Conservation (phyloP, 2,113 vertebrate species). For the Fukomys damarensis region DNA sequence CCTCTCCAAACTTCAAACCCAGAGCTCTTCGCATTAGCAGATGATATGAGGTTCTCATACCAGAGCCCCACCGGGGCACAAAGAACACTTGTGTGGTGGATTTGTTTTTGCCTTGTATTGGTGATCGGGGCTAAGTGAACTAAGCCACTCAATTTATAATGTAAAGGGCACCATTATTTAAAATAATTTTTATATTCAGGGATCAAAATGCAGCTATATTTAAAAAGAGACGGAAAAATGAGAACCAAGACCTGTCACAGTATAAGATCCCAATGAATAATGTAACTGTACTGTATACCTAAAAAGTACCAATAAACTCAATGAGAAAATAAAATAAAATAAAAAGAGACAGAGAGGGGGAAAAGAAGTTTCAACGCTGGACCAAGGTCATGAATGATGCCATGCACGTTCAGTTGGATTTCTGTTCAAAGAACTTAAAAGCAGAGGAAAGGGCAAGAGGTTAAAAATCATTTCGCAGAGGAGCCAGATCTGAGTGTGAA, state of each 20-base stretch:
- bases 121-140: not conserved
- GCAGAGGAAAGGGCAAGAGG: not conserved
- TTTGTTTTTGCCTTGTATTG: not conserved
- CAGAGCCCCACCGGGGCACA: not conserved
- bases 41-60: not conserved
- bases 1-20: not conserved
- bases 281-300: too few relatives aligned
- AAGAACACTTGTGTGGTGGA: not conserved
- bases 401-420: not conserved
- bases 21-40: not conserved
- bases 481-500: not conserved
- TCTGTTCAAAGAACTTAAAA: constrained; percentile 43
- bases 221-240: not conserved
- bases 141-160: not conserved
- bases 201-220: constrained; percentile 28
- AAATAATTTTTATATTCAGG: not conserved
- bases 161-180: not conserved
- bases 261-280: too few relatives aligned
- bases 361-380: not conserved
- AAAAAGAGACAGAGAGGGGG: not conserved
- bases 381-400: not conserved
- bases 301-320: too few relatives aligned
- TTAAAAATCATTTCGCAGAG: not conserved
- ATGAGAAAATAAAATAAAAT: too few relatives aligned
- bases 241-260: too few relatives aligned